Conservation (phyloP, 2,888 invertebrate genomes). For the Crioceris asparagi region DNA sequence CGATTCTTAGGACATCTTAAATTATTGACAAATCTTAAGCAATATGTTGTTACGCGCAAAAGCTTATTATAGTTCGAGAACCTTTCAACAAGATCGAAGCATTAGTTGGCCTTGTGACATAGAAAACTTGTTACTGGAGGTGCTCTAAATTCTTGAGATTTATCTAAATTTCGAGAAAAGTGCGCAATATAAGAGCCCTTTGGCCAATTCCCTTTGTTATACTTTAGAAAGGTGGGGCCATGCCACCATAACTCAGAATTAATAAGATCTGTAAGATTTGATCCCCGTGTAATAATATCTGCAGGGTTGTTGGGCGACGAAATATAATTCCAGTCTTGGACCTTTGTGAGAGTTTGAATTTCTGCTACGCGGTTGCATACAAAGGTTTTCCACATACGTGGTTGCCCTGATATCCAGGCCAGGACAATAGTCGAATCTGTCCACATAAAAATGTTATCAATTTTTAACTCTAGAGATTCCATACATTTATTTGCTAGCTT, state of each 20-base stretch:
- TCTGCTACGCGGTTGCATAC: too few species aligned
- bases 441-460: constrained; percentile 6
- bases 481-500: constrained; percentile 8
- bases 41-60: too few species aligned
- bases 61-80: too few species aligned
- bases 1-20: too few species aligned
- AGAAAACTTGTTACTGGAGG: too few species aligned
- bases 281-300: not conserved
- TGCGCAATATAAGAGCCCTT: not conserved
- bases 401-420: constrained; percentile 9
- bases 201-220: not conserved
- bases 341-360: not conserved
- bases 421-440: constrained; percentile 14
- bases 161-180: too few species aligned
- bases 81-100: too few species aligned
- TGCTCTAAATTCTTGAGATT: too few species aligned
- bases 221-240: not conserved
- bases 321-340: not conserved
- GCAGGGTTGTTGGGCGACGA: not conserved
- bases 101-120: too few species aligned
- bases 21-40: too few species aligned
- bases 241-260: not conserved
- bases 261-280: not conserved
- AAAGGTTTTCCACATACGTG: constrained; percentile 9
- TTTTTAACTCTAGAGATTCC: constrained; percentile 3